phyloP scores from a whole-genome alignment of 2,113 vertebrate species.

The Oxyruncus cristatus region DNA sequence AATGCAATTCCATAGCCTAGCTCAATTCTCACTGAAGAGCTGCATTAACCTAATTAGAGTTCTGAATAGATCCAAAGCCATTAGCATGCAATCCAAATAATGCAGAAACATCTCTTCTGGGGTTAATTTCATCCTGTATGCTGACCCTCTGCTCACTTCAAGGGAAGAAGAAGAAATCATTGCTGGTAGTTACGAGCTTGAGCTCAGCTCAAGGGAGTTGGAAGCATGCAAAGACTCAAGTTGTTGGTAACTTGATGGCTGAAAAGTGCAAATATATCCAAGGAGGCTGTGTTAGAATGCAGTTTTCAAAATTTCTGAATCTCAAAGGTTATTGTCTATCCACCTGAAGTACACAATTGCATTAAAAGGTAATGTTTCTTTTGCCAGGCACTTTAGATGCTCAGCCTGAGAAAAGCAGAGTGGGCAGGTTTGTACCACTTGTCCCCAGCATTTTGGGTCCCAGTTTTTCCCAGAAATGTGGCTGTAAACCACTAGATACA shows the following conservation, averaged over 20 bases:
- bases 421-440: background rate
- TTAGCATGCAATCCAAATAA: conserved; percentile 45
- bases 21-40: background rate
- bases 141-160: conserved; percentile 35
- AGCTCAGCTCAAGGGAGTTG: conserved; percentile 21
- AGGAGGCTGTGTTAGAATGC: conserved; percentile 1
- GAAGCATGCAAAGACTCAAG: background rate
- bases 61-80: conserved; percentile 53
- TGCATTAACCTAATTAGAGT: conserved; percentile 38
- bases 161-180: conserved; percentile 25
- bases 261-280: background rate
- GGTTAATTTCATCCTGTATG: conserved; percentile 44
- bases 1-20: background rate
- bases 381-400: conserved; percentile 1
- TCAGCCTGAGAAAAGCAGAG: conserved; percentile 13
- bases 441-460: background rate
- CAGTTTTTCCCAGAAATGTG: background rate
- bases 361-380: background rate
- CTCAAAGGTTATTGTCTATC: background rate
- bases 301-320: background rate
- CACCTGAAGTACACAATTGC: background rate
- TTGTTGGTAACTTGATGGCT: background rate
- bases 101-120: conserved; percentile 4
- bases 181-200: conserved; percentile 28
- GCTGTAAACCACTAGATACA: background rate